These are phyloP conservation scores for Drepana falcataria DNA, from an alignment of 2,888 invertebrate species.

Conservation along the genomic window DNA sequence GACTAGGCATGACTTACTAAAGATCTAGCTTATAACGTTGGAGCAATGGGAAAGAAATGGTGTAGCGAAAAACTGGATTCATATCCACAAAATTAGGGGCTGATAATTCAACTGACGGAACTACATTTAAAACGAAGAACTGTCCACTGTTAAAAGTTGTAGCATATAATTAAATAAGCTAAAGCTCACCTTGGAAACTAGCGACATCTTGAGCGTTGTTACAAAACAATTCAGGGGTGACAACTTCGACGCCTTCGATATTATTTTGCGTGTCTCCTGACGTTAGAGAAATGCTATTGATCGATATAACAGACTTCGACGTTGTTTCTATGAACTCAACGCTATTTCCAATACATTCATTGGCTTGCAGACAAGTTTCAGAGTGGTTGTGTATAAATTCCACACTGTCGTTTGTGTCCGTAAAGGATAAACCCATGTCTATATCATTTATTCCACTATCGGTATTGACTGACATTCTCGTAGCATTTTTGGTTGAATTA, in stretches of 20 bases:
- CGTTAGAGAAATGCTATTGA: constrained; percentile 32
- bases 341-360: constrained; percentile 55
- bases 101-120: no score
- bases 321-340: constrained; percentile 46
- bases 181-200: constrained; percentile 9
- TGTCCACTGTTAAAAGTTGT: no score
- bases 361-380: constrained; percentile 57
- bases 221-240: constrained; percentile 30
- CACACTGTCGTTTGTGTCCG: constrained; percentile 37
- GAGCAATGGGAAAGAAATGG: no score
- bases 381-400: constrained; percentile 70
- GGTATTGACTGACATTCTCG: constrained; percentile 29
- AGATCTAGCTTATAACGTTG: no score
- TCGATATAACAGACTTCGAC: constrained; percentile 39
- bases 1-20: no score
- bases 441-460: constrained; percentile 55
- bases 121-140: no score
- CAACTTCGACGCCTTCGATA: constrained; percentile 18
- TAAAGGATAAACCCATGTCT: constrained; percentile 32
- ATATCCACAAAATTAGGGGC: no score
- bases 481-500: constrained; percentile 11
- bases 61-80: no score
- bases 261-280: constrained; percentile 19
- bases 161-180: background rate
- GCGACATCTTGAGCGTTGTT: constrained; percentile 36